phyloP scores from a whole-genome alignment of 2,113 vertebrate genomes.

The Sula dactylatra region DNA sequence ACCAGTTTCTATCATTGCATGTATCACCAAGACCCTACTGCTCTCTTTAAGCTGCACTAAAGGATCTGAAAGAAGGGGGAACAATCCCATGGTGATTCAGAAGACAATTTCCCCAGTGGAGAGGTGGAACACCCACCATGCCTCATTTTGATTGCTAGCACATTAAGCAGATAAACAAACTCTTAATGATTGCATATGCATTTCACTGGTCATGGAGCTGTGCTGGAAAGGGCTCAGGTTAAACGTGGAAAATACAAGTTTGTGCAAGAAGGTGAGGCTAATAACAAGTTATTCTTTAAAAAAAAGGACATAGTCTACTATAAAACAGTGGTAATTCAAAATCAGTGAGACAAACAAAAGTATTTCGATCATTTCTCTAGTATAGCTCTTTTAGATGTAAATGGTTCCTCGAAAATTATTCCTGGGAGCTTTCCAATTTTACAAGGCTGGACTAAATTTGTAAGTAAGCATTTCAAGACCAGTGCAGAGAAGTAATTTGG shows the following conservation, averaged over 20 bases:
- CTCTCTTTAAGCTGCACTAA: neutral
- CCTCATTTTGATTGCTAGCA: neutral
- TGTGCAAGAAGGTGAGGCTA: neutral
- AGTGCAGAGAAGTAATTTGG: neutral
- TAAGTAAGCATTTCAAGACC: neutral
- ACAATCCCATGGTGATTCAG: neutral
- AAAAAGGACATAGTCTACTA: neutral
- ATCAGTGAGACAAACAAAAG: neutral
- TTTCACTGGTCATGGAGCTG: neutral
- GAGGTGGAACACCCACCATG: neutral
- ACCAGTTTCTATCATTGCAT: neutral
- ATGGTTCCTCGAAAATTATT: neutral
- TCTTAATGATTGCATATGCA: neutral
- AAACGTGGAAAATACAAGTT: neutral
- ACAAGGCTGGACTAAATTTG: neutral
- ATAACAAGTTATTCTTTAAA: neutral
- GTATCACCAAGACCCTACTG: neutral
- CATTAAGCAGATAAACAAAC: neutral
- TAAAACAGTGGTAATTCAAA: neutral
- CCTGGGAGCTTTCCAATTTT: neutral
- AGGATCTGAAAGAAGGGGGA: neutral
- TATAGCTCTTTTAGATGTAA: neutral
- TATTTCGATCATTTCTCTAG: neutral
- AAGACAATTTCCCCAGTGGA: neutral
- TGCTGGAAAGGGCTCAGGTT: neutral